These are phyloP conservation scores for Arenaria interpres DNA, from an alignment of 2,113 vertebrate species.

Conservation along the genomic window DNA sequence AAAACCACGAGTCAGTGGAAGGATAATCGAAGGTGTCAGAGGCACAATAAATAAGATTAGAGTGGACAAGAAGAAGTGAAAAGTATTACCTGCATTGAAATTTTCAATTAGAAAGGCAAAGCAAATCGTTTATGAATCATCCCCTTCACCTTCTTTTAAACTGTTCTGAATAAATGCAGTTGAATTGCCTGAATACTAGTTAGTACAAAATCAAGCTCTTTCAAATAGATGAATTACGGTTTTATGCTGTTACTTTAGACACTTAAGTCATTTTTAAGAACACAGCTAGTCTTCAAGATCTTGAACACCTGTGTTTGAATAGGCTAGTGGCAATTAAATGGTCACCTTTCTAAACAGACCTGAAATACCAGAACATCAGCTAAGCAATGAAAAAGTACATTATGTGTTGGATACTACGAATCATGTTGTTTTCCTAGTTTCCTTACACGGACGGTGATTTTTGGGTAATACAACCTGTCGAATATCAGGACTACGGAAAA, in stretches of 20 bases:
- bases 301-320: not conserved
- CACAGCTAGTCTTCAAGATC: not conserved
- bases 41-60: constrained; percentile 71
- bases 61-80: constrained; percentile 64
- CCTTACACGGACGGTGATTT: not conserved
- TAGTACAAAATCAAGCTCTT: not conserved
- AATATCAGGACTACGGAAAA: not conserved
- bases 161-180: not conserved
- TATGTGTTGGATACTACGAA: not conserved
- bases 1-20: constrained; percentile 59
- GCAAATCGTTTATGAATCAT: constrained; percentile 47
- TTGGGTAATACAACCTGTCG: not conserved
- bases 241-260: not conserved
- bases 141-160: constrained; percentile 2
- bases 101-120: constrained; percentile 63
- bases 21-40: constrained; percentile 71
- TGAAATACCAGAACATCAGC: not conserved
- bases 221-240: not conserved
- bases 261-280: not conserved
- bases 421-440: not conserved
- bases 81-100: constrained; percentile 51
- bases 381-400: not conserved
- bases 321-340: not conserved
- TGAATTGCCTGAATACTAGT: constrained; percentile 5
- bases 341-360: not conserved